Evolutionary conservation across 2,797 vertebrate genomes (phyloP).

Genomic region (Artibeus jamaicensis): DNA sequence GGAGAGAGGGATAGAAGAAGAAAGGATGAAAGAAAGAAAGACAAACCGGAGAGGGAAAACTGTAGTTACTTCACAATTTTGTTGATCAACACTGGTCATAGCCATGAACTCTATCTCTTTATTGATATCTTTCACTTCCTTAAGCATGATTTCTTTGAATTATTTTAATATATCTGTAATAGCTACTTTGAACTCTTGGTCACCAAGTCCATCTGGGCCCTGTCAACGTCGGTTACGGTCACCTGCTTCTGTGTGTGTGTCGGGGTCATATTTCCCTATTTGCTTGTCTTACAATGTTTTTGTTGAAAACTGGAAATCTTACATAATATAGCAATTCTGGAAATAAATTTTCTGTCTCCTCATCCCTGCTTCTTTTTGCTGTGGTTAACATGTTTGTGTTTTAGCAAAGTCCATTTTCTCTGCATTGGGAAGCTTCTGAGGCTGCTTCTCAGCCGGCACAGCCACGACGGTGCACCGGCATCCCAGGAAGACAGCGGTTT

Average conservation of each 20-base stretch:
- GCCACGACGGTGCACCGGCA: rapidly evolving
- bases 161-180: not conserved
- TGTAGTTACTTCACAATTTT: not conserved
- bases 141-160: not conserved
- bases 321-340: not conserved
- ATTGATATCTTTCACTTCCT: not conserved
- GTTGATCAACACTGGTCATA: not conserved
- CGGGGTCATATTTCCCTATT: not conserved
- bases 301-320: not conserved
- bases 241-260: not conserved
- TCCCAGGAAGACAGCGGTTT: not conserved
- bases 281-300: not conserved
- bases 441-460: not conserved
- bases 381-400: not conserved
- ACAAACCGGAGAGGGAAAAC: not conserved
- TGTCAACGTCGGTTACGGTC: not conserved
- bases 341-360: not conserved
- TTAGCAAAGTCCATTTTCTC: not conserved
- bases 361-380: not conserved
- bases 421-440: not conserved
- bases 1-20: too few species aligned
- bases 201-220: not conserved
- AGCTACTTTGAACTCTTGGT: not conserved
- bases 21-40: too few species aligned
- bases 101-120: not conserved